Base-by-base conservation (phyloP, 2,797 vertebrate genomes). In the Liparis tanakae region DNA sequence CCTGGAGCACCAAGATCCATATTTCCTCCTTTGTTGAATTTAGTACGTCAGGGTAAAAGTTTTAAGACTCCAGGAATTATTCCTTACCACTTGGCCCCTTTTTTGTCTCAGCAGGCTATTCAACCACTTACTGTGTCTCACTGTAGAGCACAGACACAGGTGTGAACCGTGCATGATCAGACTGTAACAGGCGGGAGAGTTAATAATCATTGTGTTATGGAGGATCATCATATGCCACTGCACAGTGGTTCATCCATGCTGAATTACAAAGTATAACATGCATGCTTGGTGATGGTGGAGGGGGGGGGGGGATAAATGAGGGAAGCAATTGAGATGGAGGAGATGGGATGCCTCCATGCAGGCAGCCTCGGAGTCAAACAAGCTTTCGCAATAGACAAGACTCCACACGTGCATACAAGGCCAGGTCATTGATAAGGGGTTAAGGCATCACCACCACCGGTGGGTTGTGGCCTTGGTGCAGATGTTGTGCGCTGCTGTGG, bases 401-500 rank as follows among this genome's bases (percentile, higher is more conserved):
- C 30, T 60, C n/a, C 4, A 61, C 30, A n/a, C 13, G 37, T 62
- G 13, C 70, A 51, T 54, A 13, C 79, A 85, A 87, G 81, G 85
- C 62, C 74, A 57, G 48, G 12, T 36, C 81, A 87, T 85, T 84
- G 82, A 88, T 82, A 74, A 74, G 60, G 74, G 81, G 79, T 85
- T 84, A 83, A 79, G 72, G 74, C 78, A 61, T 80, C 78, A 85
- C 91, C 88, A 83, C n/a, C 41, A 67, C 76, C 80, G 85, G 79
- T 88, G 79, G 83, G 85, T 87, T 81, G 67, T 72, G 68, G 70
- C 76, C 80, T 85, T 82, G 85, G 72, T 73, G 77, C 41, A 20
- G 66, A 79, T 82, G 63, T 69, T 83, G 73, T 80, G 80, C 51
- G 44, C 70, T 56, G 51, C 79, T 85, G 80, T 80, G 80, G 62